Evolutionary conservation across 2,888 invertebrate species (phyloP), one percentile per base, ranked within the genome.

Genomic region (Heliconius charithonia): DNA sequence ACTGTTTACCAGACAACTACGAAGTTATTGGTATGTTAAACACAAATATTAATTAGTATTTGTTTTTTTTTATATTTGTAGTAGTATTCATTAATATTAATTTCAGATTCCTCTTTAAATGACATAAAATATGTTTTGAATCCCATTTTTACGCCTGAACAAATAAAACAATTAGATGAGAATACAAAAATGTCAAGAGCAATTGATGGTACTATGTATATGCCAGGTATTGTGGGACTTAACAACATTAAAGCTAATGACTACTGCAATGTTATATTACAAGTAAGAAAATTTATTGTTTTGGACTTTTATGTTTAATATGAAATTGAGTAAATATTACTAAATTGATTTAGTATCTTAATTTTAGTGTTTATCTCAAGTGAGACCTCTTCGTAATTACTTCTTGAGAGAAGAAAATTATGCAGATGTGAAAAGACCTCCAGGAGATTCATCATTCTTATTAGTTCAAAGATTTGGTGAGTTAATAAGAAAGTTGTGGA

Each of bases 241-340:
- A 99, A 99, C 89, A 99, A 99, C 90, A 99, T 99, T 85, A 99
- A 99, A 94, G 99, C 99, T 6, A 99, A 99, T 93, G 99, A 99
- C 92, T 99, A 99, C 89, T 99, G 99, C 90, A 99, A 99, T 95
- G 99, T 99, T 72, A 98, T 99, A 78, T 95, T 99, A 77, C 98
- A 98, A 96, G 98, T 98, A 92, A 65, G 27, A 7, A 69, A 25
- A 25, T 41, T 45, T 45, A 25, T 2, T n/a, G 41, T 69, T 69
- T 25, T 25, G 1, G 7, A 7, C 45, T 25, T n/a, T 25, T 22
- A 12, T n/a, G 2, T 7, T 0, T 13, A 25, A 9, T 7, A 41
- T 13, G 16, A 69, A 16, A 13, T 69, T 69, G 13, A 41, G 3
- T 25, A 69, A 69, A 41, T 41, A 69, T 41, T 69, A 25, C 41